Evolutionary conservation across 2,888 invertebrate species (phyloP).

Genomic region (Amiota mariae): DNA sequence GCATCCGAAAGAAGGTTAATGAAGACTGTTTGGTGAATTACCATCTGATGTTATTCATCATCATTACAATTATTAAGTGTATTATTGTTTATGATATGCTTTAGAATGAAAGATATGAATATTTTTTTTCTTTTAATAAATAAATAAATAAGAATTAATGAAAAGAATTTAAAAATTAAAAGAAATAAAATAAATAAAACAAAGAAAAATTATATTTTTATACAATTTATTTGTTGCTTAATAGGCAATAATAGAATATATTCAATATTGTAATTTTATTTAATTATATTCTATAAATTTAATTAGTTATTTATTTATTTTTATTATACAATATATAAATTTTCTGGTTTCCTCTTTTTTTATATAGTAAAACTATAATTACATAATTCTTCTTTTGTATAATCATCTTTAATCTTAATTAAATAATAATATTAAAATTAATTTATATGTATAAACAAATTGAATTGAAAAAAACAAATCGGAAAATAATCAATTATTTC

Average conservation of each 20-base stretch:
- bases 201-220: neutral
- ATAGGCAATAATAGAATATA: constrained; percentile 11
- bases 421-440: neutral
- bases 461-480: neutral
- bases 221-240: constrained; percentile 18
- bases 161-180: too few relatives aligned
- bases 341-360: neutral
- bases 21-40: too few relatives aligned
- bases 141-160: neutral
- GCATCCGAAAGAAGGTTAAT: too few relatives aligned
- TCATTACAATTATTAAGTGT: too few relatives aligned
- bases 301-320: neutral
- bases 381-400: neutral
- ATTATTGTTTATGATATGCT: too few relatives aligned
- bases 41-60: too few relatives aligned
- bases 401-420: neutral
- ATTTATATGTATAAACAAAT: constrained; percentile 13
- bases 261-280: constrained; percentile 36
- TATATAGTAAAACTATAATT: constrained; percentile 14
- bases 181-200: neutral
- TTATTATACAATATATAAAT: constrained; percentile 15
- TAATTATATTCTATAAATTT: neutral
- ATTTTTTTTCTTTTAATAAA: neutral
- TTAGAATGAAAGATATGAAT: neutral
- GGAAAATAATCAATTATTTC: neutral